Percentiles rank a stretch among this genome's conserved stretches.
Evolutionary conservation across 2,888 invertebrate genomes (phyloP).

Genomic region (Meliscaeva auricollis): DNA sequence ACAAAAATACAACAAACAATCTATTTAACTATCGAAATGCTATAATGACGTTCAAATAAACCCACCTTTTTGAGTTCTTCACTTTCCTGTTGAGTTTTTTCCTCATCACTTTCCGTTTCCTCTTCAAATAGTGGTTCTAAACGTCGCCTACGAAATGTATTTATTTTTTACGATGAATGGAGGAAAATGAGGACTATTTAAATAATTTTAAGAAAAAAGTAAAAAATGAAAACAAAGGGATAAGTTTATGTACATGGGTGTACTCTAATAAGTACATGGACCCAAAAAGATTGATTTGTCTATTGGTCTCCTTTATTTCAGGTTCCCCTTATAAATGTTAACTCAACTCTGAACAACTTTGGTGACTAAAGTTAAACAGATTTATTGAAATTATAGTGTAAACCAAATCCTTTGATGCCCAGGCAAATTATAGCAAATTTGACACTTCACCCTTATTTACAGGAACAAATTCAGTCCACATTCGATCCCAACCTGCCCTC

Average conservation of each 20-base stretch:
- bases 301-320: background rate
- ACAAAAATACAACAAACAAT: slow-evolving; percentile 46
- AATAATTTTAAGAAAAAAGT: background rate
- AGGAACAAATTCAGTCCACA: too few species aligned
- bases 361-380: too few species aligned
- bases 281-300: background rate
- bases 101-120: slow-evolving; percentile 89
- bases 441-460: too few species aligned
- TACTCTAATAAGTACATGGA: background rate
- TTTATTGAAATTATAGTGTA: too few species aligned
- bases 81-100: slow-evolving; percentile 83
- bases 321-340: too few species aligned
- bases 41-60: slow-evolving; percentile 79
- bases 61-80: slow-evolving; percentile 84
- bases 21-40: slow-evolving; percentile 28
- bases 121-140: slow-evolving; percentile 93
- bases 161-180: slow-evolving; percentile 76
- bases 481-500: too few species aligned
- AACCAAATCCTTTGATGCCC: too few species aligned
- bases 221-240: background rate
- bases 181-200: slow-evolving; percentile 72
- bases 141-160: slow-evolving; percentile 87
- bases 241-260: background rate
- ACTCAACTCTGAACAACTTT: too few species aligned
- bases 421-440: too few species aligned